Conservation (phyloP, 2,113 vertebrate genomes). For the Opisthocomus hoazin region DNA sequence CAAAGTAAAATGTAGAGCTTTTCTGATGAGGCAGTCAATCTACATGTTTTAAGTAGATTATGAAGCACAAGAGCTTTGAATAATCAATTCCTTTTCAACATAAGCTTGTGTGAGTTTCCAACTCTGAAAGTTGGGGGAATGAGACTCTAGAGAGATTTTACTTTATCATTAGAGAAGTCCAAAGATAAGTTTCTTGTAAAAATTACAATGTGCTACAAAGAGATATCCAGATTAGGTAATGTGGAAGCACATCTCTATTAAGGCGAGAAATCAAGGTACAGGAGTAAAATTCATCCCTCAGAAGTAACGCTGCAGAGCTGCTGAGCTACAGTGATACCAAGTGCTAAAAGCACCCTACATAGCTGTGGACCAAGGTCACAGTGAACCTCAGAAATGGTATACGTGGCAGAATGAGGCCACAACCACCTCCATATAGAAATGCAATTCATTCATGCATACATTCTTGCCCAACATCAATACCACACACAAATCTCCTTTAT, state of each 20-base stretch:
- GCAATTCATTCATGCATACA: not conserved
- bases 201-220: slow-evolving; percentile 22
- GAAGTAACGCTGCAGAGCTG: not conserved
- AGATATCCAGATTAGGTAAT: not conserved
- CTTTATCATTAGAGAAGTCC: slow-evolving; percentile 46
- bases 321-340: not conserved
- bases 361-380: not conserved
- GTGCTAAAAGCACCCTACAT: accelerated
- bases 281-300: not conserved
- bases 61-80: slow-evolving; percentile 50
- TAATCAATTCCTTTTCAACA: slow-evolving; percentile 59
- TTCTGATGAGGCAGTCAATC: slow-evolving; percentile 54
- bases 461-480: not conserved
- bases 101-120: slow-evolving; percentile 25
- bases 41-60: slow-evolving; percentile 57
- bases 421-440: not conserved
- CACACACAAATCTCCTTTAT: not conserved
- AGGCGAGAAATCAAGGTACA: not conserved
- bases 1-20: slow-evolving; percentile 39
- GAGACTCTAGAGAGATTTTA: slow-evolving; percentile 49
- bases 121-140: slow-evolving; percentile 30
- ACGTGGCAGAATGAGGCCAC: not conserved
- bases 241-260: slow-evolving; percentile 14
- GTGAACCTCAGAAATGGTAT: not conserved
- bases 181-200: slow-evolving; percentile 33